Evolutionary conservation across 2,113 vertebrate species (phyloP), one percentile per base, ranked within the genome.

Genomic region (Solenodon paradoxus): DNA sequence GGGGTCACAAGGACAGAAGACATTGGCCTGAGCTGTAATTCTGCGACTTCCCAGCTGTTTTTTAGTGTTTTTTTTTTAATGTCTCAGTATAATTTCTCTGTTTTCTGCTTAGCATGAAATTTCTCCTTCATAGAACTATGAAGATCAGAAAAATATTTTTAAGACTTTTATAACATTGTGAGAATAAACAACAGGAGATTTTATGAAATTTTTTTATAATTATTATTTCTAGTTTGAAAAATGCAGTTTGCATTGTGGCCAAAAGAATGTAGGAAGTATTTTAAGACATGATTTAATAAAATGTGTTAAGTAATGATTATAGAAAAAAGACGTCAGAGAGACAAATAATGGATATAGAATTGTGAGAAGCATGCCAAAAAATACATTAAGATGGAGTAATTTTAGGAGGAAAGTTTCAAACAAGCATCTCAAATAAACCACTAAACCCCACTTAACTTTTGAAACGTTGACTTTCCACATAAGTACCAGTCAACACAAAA

Each of bases 311-410:
- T 93, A 55, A 64, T 77, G n/a, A 45, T 72, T 79, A 30, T 72
- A 74, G 51, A 80, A 66, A 74, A 5, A 87, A 32, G 3, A 28
- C 51, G 16, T 91, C 49, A 71, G 4, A 61, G 42, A 75, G 64
- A 30, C 79, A 93, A 61, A 71, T 68, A 69, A 61, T 63, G 49
- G 64, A 32, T 80, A 81, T 74, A 75, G 35, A 74, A 81, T 64
- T 80, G 97, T 91, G 57, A 94, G 71, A 91, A 84, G 59, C n/a
- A 69, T 55, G 30, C 84, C 55, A 78, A 77, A 72, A 91, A 84
- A 94, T 24, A 71, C 28, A 91, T 74, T 40, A 81, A 74, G 22
- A 72, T 82, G 26, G 91, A 71, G 42, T 94, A 84, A 89, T 93
- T 85, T 90, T 72, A 55, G 95, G 71, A 88, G 24, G 30, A 74